These are phyloP conservation scores for Plutomurus gul DNA, from an alignment of 1,140 invertebrate species.

Conservation along the genomic window DNA sequence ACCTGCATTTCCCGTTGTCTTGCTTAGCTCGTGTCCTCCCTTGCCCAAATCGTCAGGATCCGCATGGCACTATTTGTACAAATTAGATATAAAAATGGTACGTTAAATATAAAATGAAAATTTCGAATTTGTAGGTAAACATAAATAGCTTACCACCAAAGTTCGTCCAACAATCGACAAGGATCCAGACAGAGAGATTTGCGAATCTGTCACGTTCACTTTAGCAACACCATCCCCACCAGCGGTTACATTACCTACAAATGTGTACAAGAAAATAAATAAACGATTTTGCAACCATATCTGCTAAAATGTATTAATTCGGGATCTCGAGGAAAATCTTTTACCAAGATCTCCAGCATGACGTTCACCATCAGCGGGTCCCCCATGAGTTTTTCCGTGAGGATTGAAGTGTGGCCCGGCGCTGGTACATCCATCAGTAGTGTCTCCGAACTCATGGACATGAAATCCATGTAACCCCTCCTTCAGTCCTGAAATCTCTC, in stretches of 20 bases:
- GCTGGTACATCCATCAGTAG: constrained; percentile 92
- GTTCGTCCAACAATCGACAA: constrained; percentile 86
- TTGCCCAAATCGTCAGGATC: constrained; percentile 93
- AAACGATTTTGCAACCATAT: too few species aligned
- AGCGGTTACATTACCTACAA: constrained; percentile 78
- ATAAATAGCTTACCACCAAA: constrained; percentile 69
- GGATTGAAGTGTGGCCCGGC: constrained; percentile 96
- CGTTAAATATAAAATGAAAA: background rate
- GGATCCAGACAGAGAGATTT: constrained; percentile 74
- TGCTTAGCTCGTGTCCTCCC: constrained; percentile 90
- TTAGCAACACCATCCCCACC: constrained; percentile 72
- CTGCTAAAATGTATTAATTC: too few species aligned
- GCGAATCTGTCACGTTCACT: constrained; percentile 74
- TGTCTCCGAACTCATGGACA: constrained; percentile 95
- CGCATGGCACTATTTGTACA: constrained; percentile 67
- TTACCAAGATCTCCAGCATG: constrained; percentile 83
- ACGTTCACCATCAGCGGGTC: constrained; percentile 70
- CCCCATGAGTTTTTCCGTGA: constrained; percentile 79
- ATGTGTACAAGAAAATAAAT: background rate
- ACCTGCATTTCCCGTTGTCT: constrained; percentile 96
- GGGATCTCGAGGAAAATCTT: too few species aligned
- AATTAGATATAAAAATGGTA: background rate
- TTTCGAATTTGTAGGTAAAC: too few species aligned
- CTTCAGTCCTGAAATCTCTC: constrained; percentile 71
- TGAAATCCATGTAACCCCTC: constrained; percentile 89